Base-by-base conservation (phyloP, 2,888 invertebrate genomes). In the Entomobrya multifasciata region DNA sequence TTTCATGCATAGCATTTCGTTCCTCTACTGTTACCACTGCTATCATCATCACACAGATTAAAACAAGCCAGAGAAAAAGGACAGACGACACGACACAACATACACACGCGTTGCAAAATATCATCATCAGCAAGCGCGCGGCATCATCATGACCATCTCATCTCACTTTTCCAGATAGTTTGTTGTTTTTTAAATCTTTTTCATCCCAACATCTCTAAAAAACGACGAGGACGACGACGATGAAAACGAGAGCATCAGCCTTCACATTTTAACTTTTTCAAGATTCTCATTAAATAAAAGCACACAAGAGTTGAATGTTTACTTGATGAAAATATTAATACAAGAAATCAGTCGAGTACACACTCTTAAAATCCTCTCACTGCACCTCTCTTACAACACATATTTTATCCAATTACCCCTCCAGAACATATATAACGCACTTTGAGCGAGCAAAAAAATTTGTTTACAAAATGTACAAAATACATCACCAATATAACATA, bases 291-390 rank as follows among this genome's bases (percentile, higher is more conserved):
- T 67, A 67, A 67, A 67, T 22, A 67, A 67, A 67, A 36, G 36
- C 36, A 8, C 36, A 44, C 67, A 44, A 41, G 67, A 15, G 44
- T 67, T 67, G 36, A 36, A 36, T 36, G 67, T 47, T 67, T 41
- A 67, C 67, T 67, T 67, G 67, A 67, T 67, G 67, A 44, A 67
- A 67, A 67, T 67, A 67, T 67, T 67, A 67, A 67, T 67, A 41
- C 67, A 10, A 25, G 41, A 44, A 67, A 67, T 67, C 44, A 67
- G 67, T 67, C 25, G 47, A 67, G 41, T 36, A 8, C 44, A 20
- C 22, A 22, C 67, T 44, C 44, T 67, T 47, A 44, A 67, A 22
- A 22, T 15, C 47, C 47, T 67, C 47, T 44, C 47, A 36, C 36
- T 67, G 6, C 25, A 22, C 47, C 25, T 25, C 20, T 67, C 44